Percentiles rank a stretch among this genome's conserved stretches.
phyloP scores from a whole-genome alignment of 1,140 invertebrate species.

The Lineus longissimus region DNA sequence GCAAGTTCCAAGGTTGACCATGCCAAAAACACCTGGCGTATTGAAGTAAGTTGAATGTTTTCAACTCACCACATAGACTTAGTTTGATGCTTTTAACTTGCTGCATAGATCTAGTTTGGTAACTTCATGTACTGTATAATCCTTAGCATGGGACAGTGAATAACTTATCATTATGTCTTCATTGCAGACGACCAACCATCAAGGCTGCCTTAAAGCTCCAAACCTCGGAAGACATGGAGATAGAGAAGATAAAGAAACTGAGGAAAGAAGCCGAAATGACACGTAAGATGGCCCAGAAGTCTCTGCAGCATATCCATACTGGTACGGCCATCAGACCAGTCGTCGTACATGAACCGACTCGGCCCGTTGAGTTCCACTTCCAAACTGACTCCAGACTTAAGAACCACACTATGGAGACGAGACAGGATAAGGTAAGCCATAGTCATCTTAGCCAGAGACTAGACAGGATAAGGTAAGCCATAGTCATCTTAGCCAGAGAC shows the following conservation, averaged over 20 bases:
- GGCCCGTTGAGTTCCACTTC: slow-evolving; percentile 38
- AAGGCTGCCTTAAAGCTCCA: slow-evolving; percentile 13
- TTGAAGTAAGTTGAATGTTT: slow-evolving; percentile 29
- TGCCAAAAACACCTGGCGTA: slow-evolving; percentile 31
- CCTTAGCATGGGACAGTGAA: too few relatives aligned
- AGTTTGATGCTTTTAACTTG: too few relatives aligned
- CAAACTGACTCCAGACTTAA: slow-evolving; percentile 40
- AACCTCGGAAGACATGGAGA: slow-evolving; percentile 37
- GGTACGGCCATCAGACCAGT: slow-evolving; percentile 11
- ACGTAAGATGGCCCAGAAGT: slow-evolving; percentile 32
- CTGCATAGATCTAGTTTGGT: too few relatives aligned
- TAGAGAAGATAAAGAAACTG: slow-evolving; percentile 37
- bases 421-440: slow-evolving; percentile 10
- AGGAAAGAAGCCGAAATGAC: slow-evolving; percentile 34
- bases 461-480: slow-evolving; percentile 11
- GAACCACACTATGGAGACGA: slow-evolving; percentile 22
- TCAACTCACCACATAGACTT: slow-evolving; percentile 10
- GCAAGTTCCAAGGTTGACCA: slow-evolving; percentile 17
- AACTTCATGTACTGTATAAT: too few relatives aligned
- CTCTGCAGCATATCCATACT: slow-evolving; percentile 29
- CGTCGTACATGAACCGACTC: slow-evolving; percentile 28
- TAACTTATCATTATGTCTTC: too few relatives aligned
- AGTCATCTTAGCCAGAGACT: neutral
- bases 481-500: neutral
- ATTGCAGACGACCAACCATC: neutral